A percentile compares a stretch with the other conserved stretches of the same genome.
These are phyloP conservation scores for Buathra laborator DNA, from an alignment of 2,888 invertebrate species.

Conservation along the genomic window DNA sequence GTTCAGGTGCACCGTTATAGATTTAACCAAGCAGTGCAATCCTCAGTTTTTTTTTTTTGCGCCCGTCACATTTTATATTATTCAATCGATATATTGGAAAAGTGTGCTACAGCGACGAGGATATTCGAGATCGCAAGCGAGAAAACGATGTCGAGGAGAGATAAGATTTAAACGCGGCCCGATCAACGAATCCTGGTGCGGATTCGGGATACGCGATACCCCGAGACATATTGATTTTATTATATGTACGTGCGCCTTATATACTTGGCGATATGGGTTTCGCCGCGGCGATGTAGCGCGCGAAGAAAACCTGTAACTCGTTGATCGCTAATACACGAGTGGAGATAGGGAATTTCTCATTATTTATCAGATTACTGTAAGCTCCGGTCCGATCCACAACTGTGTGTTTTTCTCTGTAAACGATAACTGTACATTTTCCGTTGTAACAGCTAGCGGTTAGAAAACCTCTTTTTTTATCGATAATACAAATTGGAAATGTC, in stretches of 20 bases:
- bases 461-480: neutral
- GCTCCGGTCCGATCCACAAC: conserved; percentile 49
- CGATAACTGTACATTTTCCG: conserved; percentile 6
- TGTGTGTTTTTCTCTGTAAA: conserved; percentile 18
- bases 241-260: conserved; percentile 24
- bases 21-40: neutral
- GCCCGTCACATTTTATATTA: conserved; percentile 40
- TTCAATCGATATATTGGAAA: conserved; percentile 50
- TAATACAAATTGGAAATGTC: conserved; percentile 13
- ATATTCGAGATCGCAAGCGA: conserved; percentile 1
- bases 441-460: conserved; percentile 14
- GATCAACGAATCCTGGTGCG: conserved; percentile 17
- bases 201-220: conserved; percentile 15
- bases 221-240: conserved; percentile 18
- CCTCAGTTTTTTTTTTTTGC: conserved; percentile 23
- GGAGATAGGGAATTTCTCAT: conserved; percentile 49
- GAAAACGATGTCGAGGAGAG: conserved; percentile 22
- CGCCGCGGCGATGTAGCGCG: neutral
- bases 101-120: neutral
- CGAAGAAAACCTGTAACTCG: conserved; percentile 20
- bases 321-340: conserved; percentile 37
- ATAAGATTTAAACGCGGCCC: conserved; percentile 2
- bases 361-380: conserved; percentile 71
- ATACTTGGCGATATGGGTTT: conserved; percentile 24
- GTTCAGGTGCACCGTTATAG: neutral